phyloP scores from a whole-genome alignment of 2,797 vertebrate genomes.

The Mallotus villosus region DNA sequence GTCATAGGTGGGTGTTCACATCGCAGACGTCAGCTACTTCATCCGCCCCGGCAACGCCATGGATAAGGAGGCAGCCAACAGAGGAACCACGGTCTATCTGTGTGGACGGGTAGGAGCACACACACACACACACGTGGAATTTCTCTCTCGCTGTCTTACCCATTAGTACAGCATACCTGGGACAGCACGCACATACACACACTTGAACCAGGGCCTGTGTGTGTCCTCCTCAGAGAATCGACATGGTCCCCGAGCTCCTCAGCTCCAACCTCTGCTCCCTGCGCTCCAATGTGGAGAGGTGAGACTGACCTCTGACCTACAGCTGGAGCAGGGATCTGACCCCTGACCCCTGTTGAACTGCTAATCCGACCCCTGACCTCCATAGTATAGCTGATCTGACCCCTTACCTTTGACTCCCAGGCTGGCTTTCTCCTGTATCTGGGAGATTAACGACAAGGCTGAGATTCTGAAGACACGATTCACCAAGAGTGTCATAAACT shows the following conservation, averaged over 20 bases:
- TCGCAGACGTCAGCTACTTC: slow-evolving; percentile 97
- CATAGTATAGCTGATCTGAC: neutral
- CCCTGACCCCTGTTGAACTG: neutral
- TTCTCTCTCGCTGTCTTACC: neutral
- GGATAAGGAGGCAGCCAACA: slow-evolving; percentile 91
- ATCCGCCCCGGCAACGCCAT: slow-evolving; percentile 94
- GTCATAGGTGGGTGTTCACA: slow-evolving; percentile 92
- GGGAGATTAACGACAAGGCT: slow-evolving; percentile 90
- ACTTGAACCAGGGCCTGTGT: neutral
- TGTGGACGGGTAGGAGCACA: slow-evolving; percentile 86
- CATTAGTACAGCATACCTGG: neutral
- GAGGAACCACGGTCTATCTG: slow-evolving; percentile 96
- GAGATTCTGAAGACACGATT: slow-evolving; percentile 90
- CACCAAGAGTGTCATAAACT: slow-evolving; percentile 95
- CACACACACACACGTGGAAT: neutral
- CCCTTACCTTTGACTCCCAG: slow-evolving; percentile 57
- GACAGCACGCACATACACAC: neutral
- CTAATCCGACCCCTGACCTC: neutral
- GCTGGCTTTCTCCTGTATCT: slow-evolving; percentile 96
- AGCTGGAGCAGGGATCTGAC: neutral
- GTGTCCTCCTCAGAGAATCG: slow-evolving; percentile 87
- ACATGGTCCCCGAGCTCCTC: slow-evolving; percentile 98
- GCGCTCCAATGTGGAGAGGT: slow-evolving; percentile 93
- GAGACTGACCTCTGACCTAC: slow-evolving; percentile 28
- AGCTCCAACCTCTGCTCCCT: slow-evolving; percentile 97